Base-by-base conservation (phyloP, 2,888 invertebrate species). In the Allophyes oxyacanthae region DNA sequence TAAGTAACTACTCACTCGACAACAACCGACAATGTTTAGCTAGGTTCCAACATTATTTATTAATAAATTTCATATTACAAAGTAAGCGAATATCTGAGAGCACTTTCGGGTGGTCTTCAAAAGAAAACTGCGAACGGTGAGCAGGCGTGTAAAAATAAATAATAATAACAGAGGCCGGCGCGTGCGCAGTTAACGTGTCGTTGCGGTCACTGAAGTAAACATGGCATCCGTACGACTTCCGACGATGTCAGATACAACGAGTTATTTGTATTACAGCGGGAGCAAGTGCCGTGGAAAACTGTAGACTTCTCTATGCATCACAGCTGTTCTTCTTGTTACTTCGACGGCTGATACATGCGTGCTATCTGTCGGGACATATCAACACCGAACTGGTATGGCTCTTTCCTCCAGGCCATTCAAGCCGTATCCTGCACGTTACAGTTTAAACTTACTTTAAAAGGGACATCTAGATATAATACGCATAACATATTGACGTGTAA, bases 201-300 rank as follows among this genome's bases (percentile, higher is more conserved):
- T 86, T 90, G 92, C 86, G 92, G 92, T 92, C 83, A 79, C 75
- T 82, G 80, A 67, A 72, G 83, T 91, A 92, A 92, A 92, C 92
- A 92, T 78, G 74, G 88, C 91, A 86, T 91, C 91, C 92, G 88
- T 81, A 78, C 74, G 80, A 88, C 89, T 91, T 90, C 91, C 91
- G 86, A 89, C 82, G 65, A 68, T 81, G 82, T 83, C 79, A 73
- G 59, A 72, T 71, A 76, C 76, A 75, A 72, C 64, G 64, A 56
- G 44, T 66, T 70, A 59, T 67, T 75, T 69, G 45, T 63, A 60
- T 60, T 58, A 56, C 55, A 26, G 11, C 25, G 32, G 42, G 25
- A 4, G 28, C 69, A 70, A 74, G 74, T 75, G 61, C 60, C 54
- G 58, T 60, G 55, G 20, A 62, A 61, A 62, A 46, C 5, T 38